Percentiles rank a stretch among this genome's conserved stretches.
These are phyloP conservation scores for Barypeithes pellucidus DNA, from an alignment of 2,888 invertebrate species.

Conservation along the genomic window DNA sequence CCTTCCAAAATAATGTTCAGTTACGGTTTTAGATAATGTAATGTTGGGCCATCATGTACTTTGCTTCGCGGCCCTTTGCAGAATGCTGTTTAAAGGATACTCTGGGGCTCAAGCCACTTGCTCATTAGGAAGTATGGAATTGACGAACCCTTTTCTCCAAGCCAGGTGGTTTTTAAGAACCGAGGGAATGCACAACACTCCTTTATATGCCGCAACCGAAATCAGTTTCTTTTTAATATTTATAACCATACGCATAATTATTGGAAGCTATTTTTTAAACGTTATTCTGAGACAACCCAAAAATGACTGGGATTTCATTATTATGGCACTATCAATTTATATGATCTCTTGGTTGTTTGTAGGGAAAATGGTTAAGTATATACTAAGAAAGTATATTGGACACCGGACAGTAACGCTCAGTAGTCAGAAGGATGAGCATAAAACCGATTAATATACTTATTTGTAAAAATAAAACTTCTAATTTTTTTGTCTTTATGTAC, in stretches of 20 bases:
- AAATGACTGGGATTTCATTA: constrained; percentile 68
- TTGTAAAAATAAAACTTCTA: background rate
- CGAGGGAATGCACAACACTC: constrained; percentile 71
- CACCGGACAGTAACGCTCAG: background rate
- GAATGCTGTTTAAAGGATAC: constrained; percentile 71
- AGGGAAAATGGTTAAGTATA: constrained; percentile 63
- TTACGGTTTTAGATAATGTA: constrained; percentile 59
- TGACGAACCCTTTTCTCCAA: constrained; percentile 78
- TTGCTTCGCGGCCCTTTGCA: constrained; percentile 72
- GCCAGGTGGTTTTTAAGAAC: constrained; percentile 76
- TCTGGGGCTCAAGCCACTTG: constrained; percentile 74
- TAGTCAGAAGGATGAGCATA: background rate
- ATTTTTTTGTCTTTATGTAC: no score
- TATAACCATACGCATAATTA: constrained; percentile 71
- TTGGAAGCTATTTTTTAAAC: constrained; percentile 73
- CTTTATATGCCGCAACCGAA: constrained; percentile 72
- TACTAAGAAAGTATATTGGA: constrained; percentile 59
- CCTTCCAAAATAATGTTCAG: background rate
- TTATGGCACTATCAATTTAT: constrained; percentile 64
- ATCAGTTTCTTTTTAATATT: constrained; percentile 72
- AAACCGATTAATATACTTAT: background rate
- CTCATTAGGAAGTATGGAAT: constrained; percentile 74
- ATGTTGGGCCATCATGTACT: constrained; percentile 75
- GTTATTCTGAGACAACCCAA: constrained; percentile 69
- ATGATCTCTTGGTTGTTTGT: constrained; percentile 67